These are phyloP conservation scores for Marisa cornuarietis DNA, from an alignment of 1,140 invertebrate species.

Conservation along the genomic window DNA sequence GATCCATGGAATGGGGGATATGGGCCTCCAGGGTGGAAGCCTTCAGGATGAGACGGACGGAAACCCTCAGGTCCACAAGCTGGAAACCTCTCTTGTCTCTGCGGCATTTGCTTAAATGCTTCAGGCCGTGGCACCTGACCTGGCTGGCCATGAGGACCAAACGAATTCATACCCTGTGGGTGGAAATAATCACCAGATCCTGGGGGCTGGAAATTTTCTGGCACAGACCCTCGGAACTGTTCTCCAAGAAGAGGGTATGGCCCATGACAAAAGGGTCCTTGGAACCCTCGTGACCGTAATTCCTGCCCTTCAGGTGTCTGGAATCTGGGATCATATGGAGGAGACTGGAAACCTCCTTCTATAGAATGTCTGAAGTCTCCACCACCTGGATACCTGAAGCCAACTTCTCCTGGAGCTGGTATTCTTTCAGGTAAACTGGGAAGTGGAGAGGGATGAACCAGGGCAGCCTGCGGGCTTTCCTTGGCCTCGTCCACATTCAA, in stretches of 20 bases:
- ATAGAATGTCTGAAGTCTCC: background rate
- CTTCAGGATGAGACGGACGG: conserved; percentile 15
- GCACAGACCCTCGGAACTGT: conserved; percentile 1
- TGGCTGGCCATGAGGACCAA: conserved; percentile 2
- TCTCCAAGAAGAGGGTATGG: conserved; percentile 21
- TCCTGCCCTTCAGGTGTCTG: background rate
- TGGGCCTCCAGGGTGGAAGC: conserved; percentile 3
- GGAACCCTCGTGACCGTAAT: background rate
- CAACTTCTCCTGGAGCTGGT: background rate
- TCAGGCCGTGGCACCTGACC: background rate
- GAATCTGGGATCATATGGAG: background rate
- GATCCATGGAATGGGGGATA: conserved; percentile 15
- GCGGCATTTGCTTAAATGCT: too few relatives aligned
- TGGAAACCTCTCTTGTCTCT: background rate
- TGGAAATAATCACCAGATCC: conserved; percentile 1
- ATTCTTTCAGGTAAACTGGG: background rate
- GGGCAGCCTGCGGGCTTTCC: too few relatives aligned
- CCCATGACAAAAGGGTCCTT: conserved; percentile 13
- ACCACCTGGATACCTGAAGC: background rate
- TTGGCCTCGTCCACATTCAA: background rate
- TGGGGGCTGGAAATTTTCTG: conserved; percentile 4
- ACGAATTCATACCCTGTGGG: conserved; percentile 10
- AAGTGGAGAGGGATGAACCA: background rate
- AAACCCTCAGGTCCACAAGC: conserved; percentile 8
- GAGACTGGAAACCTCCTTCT: conserved; percentile 12